Evolutionary conservation across 2,113 vertebrate species (phyloP).

Genomic region (Calonectris borealis): DNA sequence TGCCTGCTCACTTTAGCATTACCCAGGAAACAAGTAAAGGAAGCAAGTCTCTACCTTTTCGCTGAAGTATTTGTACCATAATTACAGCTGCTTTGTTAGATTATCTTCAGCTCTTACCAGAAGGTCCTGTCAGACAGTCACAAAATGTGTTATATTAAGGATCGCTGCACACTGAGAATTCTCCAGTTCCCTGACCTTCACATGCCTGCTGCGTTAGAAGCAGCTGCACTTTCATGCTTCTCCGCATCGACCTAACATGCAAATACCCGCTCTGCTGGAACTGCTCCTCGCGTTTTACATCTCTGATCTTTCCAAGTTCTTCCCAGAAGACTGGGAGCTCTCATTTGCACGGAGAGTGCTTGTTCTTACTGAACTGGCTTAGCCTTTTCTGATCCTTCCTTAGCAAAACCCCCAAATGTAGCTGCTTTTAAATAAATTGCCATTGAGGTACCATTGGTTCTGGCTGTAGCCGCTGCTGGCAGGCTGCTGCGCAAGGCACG

Average conservation of each 20-base stretch:
- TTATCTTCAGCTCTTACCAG: slow-evolving; percentile 9
- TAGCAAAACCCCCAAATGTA: background rate
- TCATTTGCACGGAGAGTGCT: background rate
- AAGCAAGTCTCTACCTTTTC: background rate
- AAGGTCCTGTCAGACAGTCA: background rate
- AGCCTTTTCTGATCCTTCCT: background rate
- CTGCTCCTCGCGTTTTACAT: rapidly evolving
- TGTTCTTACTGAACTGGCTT: background rate
- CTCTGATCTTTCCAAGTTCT: background rate
- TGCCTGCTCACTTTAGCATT: background rate
- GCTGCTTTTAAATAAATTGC: background rate
- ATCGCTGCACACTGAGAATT: background rate
- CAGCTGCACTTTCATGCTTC: background rate
- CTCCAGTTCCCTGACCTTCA: background rate
- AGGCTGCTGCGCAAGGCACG: rapidly evolving
- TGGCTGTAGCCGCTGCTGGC: background rate
- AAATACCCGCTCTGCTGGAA: background rate
- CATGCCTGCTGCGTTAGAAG: background rate
- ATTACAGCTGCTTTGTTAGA: background rate
- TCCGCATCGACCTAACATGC: background rate
- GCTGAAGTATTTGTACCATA: background rate
- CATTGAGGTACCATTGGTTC: background rate
- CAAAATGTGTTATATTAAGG: background rate
- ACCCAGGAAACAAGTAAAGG: background rate
- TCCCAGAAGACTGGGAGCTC: background rate